Percentiles rank a stretch among this genome's conserved stretches.
Conservation (phyloP, 2,113 vertebrate genomes). For the Glaucidium brasilianum region DNA sequence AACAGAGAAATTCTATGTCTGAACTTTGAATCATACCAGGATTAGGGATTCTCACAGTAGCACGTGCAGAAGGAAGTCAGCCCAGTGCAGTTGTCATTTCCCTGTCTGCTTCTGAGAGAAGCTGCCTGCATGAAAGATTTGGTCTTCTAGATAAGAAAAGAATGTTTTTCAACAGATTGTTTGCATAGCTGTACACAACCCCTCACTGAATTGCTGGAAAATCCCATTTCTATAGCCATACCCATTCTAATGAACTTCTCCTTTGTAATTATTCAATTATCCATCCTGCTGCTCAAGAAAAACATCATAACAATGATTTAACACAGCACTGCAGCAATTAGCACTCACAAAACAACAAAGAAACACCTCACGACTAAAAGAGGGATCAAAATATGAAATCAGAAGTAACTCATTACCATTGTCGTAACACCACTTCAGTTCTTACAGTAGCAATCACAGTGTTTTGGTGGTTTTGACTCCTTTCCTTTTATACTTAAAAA, state of each 20-base stretch:
- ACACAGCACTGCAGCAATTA: slow-evolving; percentile 28
- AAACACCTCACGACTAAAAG: slow-evolving; percentile 9
- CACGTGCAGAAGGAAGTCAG: neutral
- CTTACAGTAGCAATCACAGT: neutral
- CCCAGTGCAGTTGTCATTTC: neutral
- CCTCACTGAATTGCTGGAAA: neutral
- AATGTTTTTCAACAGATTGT: neutral
- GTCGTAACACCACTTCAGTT: neutral
- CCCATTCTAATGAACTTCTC: neutral
- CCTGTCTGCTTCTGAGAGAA: neutral
- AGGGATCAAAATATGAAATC: slow-evolving; percentile 35
- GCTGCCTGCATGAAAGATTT: neutral
- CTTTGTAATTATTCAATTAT: slow-evolving; percentile 30
- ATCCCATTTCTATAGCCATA: neutral
- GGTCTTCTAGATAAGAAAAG: neutral
- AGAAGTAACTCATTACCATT: slow-evolving; percentile 13
- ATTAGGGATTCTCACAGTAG: neutral
- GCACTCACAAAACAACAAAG: slow-evolving; percentile 22
- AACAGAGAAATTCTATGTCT: neutral
- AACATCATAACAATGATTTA: neutral
- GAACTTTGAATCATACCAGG: neutral
- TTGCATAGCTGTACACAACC: neutral
- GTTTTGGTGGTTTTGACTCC: neutral
- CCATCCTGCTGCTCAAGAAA: slow-evolving; percentile 19
- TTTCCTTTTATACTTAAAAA: neutral